Evolutionary conservation across 2,113 vertebrate species (phyloP).

Genomic region (Apodemus speciosus): DNA sequence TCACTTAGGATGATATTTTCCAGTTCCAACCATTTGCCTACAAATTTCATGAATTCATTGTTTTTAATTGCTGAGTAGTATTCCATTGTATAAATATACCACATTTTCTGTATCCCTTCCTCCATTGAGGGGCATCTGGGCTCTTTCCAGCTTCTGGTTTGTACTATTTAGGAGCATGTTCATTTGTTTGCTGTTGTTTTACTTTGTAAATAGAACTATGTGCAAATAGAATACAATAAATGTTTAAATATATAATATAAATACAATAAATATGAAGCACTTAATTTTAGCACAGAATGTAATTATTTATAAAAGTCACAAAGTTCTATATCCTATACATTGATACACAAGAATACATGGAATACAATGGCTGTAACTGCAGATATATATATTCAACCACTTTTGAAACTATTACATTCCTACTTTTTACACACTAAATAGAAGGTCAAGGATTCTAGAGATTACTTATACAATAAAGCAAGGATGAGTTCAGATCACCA

Average conservation of each 20-base stretch:
- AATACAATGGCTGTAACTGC: not conserved
- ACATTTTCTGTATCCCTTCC: too few species aligned
- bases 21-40: too few species aligned
- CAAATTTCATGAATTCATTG: too few species aligned
- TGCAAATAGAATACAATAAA: not conserved
- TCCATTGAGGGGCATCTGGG: too few species aligned
- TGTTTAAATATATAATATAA: not conserved
- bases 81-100: too few species aligned
- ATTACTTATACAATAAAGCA: too few species aligned
- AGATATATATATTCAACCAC: not conserved
- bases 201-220: not conserved
- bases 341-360: not conserved
- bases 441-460: not conserved
- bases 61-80: too few species aligned
- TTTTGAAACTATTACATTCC: not conserved
- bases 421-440: not conserved
- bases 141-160: too few species aligned
- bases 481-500: too few species aligned
- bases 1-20: too few species aligned
- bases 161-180: not conserved
- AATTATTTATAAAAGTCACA: not conserved
- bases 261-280: not conserved
- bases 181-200: not conserved
- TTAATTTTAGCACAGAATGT: not conserved
- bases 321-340: not conserved